A percentile compares a stretch with the other conserved stretches of the same genome.
phyloP scores from a whole-genome alignment of 2,888 invertebrate species.

The Hemicrepidius hirtus region DNA sequence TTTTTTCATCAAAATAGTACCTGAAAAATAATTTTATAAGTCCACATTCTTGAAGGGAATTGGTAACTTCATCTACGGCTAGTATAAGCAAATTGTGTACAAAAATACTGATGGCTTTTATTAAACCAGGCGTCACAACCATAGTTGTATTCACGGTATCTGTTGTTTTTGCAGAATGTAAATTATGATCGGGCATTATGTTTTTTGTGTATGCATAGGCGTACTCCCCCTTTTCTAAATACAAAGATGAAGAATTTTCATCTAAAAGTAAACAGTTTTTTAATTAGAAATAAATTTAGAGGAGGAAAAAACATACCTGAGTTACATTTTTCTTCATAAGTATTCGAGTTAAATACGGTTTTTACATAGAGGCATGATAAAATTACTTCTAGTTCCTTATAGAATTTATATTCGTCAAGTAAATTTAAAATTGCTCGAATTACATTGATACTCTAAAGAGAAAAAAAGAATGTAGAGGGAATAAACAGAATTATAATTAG shows the following conservation, averaged over 20 bases:
- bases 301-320: constrained; percentile 4
- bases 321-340: neutral
- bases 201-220: constrained; percentile 21
- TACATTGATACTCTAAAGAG: constrained; percentile 48
- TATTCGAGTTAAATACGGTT: constrained; percentile 24
- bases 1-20: no score
- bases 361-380: constrained; percentile 61
- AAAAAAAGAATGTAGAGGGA: neutral
- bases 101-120: constrained; percentile 71
- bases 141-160: constrained; percentile 48
- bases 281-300: no score
- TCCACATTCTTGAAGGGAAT: constrained; percentile 71
- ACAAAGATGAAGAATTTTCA: neutral
- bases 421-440: constrained; percentile 54
- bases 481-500: no score
- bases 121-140: constrained; percentile 71
- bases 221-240: constrained; percentile 22
- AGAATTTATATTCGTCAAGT: constrained; percentile 66
- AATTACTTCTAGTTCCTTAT: constrained; percentile 60
- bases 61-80: constrained; percentile 68
- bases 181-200: neutral
- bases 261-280: no score
- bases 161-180: neutral
- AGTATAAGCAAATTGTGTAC: constrained; percentile 71
- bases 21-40: constrained; percentile 73